A percentile compares a stretch with the other conserved stretches of the same genome.
Conservation (phyloP, 2,797 vertebrate species). For the Rhincodon typus region DNA sequence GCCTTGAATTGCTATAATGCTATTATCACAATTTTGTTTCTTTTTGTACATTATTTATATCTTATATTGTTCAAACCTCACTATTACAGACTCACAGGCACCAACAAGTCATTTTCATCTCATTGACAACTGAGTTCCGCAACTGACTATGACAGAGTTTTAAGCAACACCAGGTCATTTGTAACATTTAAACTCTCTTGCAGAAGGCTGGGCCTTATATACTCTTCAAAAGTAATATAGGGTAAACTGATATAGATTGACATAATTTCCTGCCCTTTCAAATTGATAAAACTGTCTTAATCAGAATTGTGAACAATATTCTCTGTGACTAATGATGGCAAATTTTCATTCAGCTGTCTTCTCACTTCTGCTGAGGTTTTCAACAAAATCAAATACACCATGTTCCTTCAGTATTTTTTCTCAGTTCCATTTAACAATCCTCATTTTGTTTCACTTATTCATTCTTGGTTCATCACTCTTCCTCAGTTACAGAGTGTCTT, state of each 20-base stretch:
- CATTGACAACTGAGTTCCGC: not conserved
- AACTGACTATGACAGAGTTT: not conserved
- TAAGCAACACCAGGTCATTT: not conserved
- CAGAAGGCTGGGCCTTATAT: not conserved
- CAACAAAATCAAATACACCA: not conserved
- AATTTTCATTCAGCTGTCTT: not conserved
- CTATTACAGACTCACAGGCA: not conserved
- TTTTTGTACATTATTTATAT: not conserved
- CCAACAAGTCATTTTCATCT: conserved; percentile 4
- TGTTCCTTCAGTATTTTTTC: not conserved
- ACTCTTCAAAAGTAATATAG: not conserved
- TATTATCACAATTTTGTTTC: not conserved
- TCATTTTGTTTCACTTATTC: not conserved
- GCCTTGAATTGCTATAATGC: not conserved
- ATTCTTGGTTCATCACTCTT: not conserved
- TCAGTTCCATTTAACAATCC: not conserved
- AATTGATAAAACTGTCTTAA: not conserved
- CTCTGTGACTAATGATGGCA: not conserved
- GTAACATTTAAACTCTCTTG: not conserved
- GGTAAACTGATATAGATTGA: not conserved
- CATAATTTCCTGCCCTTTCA: not conserved
- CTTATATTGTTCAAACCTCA: not conserved
- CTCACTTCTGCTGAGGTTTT: not conserved
- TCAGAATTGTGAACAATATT: not conserved
- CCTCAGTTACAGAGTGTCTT: not conserved